Evolutionary conservation across 2,113 vertebrate genomes (phyloP), one percentile per base, ranked within the genome.

Genomic region (Todiramphus saurophagus): DNA sequence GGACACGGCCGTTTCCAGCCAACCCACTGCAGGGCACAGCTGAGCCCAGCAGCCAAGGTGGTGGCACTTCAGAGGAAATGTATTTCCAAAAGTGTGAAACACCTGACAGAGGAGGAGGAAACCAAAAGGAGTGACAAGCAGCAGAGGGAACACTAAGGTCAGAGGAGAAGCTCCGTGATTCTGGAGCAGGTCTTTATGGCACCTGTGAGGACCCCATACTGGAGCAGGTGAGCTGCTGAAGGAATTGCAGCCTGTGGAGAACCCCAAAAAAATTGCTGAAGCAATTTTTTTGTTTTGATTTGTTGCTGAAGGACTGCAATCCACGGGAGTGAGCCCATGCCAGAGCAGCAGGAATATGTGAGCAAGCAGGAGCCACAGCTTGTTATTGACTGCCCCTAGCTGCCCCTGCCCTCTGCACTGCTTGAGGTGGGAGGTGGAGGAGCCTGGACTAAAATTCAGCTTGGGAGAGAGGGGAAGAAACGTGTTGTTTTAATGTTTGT

Each of bases 31-130:
- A 16, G 43, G 43, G 43, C 43, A 43, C 43, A 43, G 43, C 43
- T 43, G 43, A 43, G 43, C 15, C 1, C 41, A 41, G 63, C 31
- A 31, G 73, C 33, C 18, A 11, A 0, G 5, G 7, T 9, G 18
- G 25, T 6, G 28, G 33, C 0, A 1, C 16, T 9, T n/a, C 0
- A 2, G 30, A 10, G 23, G 5, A 33, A 46, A 30, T 2, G 4
- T 27, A 1, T 31, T 24, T 67, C 17, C 53, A 19, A 21, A 73
- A 60, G 13, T 37, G 6, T 23, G 60, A 24, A 59, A n/a, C 10
- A n/a, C 46, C 55, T 1, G 2, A 19, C 24, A 62, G n/a, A 13
- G 35, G 33, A 70, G 31, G 44, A 50, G 25, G 41, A 18, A 56
- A 43, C 25, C 6, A 19, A 33, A 50, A 51, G 17, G 21, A 33